These are phyloP conservation scores for Setipinna tenuifilis DNA, from an alignment of 2,797 vertebrate species.

Conservation along the genomic window DNA sequence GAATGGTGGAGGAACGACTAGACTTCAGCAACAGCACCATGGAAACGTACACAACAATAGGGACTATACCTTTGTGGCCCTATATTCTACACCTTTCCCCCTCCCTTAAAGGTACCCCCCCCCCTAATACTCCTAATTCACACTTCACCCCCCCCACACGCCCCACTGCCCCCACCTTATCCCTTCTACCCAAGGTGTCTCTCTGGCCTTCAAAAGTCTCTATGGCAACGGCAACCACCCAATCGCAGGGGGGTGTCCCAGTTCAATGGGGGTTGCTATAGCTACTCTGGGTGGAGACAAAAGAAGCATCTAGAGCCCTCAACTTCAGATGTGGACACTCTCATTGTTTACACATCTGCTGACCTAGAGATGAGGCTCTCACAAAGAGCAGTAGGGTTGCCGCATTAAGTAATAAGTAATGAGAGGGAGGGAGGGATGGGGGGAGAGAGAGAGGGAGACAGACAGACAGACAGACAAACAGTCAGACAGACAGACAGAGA, in stretches of 20 bases:
- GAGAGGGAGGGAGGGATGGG: background rate
- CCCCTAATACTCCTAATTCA: background rate
- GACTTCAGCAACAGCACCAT: background rate
- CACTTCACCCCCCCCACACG: too few relatives aligned
- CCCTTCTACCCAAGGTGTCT: slow-evolving; percentile 60
- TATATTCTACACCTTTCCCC: background rate
- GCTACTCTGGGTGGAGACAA: slow-evolving; percentile 58
- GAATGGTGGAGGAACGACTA: background rate
- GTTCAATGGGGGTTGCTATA: slow-evolving; percentile 39
- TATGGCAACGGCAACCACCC: slow-evolving; percentile 59
- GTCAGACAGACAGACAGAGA: background rate
- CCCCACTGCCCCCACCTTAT: background rate
- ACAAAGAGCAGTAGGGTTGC: background rate
- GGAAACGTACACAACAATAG: background rate
- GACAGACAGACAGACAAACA: background rate
- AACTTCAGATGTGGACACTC: slow-evolving; percentile 39
- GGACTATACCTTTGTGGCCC: background rate
- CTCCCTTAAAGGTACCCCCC: background rate
- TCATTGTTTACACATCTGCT: slow-evolving; percentile 23
- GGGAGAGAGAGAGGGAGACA: background rate
- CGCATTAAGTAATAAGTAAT: background rate
- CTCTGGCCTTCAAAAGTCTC: slow-evolving; percentile 51
- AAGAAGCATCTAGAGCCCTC: slow-evolving; percentile 25
- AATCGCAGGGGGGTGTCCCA: slow-evolving; percentile 10
- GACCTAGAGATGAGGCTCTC: background rate